Percentiles rank a stretch among this genome's conserved stretches.
phyloP scores from a whole-genome alignment of 2,113 vertebrate genomes.

The Platichthys flesus region DNA sequence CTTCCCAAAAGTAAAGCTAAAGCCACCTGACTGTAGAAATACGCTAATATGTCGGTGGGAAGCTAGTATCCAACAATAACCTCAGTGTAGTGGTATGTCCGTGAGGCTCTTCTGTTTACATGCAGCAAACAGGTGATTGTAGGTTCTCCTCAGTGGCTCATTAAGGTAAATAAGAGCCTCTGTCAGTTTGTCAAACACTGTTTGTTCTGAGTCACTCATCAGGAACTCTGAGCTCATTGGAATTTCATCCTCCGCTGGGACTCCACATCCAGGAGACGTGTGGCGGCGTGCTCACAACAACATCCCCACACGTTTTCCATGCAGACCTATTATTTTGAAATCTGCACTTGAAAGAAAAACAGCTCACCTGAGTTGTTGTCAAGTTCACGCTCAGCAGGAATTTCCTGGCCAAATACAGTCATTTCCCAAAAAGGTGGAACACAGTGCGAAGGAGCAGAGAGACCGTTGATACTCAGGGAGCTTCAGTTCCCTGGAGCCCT shows the following conservation, averaged over 20 bases:
- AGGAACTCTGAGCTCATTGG: conserved; percentile 58
- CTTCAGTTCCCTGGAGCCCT: background rate
- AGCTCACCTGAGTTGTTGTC: conserved; percentile 16
- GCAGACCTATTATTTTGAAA: conserved; percentile 43
- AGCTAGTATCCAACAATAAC: no score
- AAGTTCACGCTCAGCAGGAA: conserved; percentile 18
- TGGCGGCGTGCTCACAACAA: conserved; percentile 47
- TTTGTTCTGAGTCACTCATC: conserved; percentile 44
- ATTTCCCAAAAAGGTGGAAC: conserved; percentile 26
- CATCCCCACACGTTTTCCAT: conserved; percentile 21
- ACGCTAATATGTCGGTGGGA: no score
- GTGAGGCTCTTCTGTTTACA: conserved; percentile 14
- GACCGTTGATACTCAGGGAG: background rate
- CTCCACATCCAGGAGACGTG: conserved; percentile 38
- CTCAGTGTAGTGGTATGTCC: conserved; percentile 1
- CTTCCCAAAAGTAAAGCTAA: no score
- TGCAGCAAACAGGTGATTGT: conserved; percentile 32
- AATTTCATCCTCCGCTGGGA: conserved; percentile 38
- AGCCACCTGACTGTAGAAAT: no score
- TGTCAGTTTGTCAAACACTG: conserved; percentile 30
- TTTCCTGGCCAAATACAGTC: conserved; percentile 40
- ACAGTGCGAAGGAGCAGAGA: background rate
- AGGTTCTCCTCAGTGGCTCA: conserved; percentile 20
- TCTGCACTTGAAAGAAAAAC: conserved; percentile 17
- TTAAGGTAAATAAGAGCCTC: conserved; percentile 37